Percentiles rank a stretch among this genome's conserved stretches.
Conservation (phyloP, 2,113 vertebrate genomes). For the Dermatemys mawii region DNA sequence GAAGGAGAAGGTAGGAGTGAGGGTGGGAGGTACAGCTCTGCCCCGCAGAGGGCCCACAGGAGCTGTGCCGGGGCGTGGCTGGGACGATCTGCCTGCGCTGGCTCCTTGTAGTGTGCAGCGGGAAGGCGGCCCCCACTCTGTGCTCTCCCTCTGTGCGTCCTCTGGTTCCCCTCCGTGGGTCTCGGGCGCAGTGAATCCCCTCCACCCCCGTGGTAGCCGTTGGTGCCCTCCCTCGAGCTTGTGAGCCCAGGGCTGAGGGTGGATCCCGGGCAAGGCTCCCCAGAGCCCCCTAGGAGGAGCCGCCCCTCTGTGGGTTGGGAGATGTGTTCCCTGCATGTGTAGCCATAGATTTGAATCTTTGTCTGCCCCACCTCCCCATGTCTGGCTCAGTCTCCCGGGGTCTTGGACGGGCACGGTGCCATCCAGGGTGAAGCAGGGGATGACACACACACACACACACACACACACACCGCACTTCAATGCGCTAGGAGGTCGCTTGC, state of each 20-base stretch:
- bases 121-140: not conserved
- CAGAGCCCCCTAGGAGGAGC: not conserved
- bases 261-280: not conserved
- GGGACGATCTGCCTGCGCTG: not conserved
- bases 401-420: too few relatives aligned
- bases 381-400: not conserved
- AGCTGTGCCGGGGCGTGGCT: not conserved
- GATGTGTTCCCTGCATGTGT: not conserved
- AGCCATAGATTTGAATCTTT: not conserved
- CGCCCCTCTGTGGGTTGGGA: not conserved
- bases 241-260: too few relatives aligned
- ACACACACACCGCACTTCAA: too few relatives aligned
- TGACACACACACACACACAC: too few relatives aligned
- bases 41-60: not conserved
- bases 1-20: conserved; percentile 85
- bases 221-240: not conserved
- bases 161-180: not conserved
- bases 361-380: not conserved
- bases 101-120: not conserved
- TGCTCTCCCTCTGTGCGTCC: not conserved
- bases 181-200: not conserved
- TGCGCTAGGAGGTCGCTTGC: too few relatives aligned
- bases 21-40: accelerated
- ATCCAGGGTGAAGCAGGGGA: too few relatives aligned
- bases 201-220: not conserved